These are phyloP conservation scores for Calameuta pallipes DNA, from an alignment of 2,888 invertebrate genomes.

Conservation along the genomic window DNA sequence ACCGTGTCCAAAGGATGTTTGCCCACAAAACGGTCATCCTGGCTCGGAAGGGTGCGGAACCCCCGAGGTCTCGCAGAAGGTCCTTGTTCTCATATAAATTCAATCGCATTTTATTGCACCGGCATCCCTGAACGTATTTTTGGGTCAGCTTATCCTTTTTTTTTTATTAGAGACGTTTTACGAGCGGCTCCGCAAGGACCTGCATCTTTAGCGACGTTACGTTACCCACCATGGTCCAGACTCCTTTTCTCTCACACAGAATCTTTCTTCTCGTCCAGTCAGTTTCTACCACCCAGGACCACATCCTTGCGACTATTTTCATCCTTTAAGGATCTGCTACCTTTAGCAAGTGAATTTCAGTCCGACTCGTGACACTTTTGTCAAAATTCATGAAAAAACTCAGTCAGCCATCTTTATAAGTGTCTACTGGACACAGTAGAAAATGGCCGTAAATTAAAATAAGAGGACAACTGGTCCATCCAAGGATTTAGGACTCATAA, in stretches of 20 bases:
- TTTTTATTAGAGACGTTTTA: not conserved
- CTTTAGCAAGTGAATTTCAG: not conserved
- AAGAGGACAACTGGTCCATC: conserved; percentile 15
- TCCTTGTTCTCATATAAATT: conserved; percentile 9
- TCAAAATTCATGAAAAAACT: not conserved
- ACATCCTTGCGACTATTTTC: not conserved
- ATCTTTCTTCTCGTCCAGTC: not conserved
- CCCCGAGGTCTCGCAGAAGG: not conserved
- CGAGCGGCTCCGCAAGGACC: not conserved
- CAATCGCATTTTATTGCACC: conserved; percentile 9
- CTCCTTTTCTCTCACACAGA: not conserved
- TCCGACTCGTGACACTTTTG: not conserved
- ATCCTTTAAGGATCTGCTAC: not conserved
- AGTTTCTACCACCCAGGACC: not conserved
- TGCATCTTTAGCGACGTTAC: not conserved
- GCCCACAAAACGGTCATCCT: conserved; percentile 45
- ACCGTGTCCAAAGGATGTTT: conserved; percentile 50
- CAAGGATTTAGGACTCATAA: conserved; percentile 46
- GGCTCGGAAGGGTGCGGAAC: conserved; percentile 7
- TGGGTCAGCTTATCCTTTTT: conserved; percentile 1
- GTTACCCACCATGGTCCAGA: not conserved
- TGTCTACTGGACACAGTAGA: not conserved
- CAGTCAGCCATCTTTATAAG: not conserved
- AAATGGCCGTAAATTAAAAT: not conserved
- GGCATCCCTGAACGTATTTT: not conserved